Conservation (phyloP, 64 coral and sea anemone species). For the Orbicella faveolata region DNA sequence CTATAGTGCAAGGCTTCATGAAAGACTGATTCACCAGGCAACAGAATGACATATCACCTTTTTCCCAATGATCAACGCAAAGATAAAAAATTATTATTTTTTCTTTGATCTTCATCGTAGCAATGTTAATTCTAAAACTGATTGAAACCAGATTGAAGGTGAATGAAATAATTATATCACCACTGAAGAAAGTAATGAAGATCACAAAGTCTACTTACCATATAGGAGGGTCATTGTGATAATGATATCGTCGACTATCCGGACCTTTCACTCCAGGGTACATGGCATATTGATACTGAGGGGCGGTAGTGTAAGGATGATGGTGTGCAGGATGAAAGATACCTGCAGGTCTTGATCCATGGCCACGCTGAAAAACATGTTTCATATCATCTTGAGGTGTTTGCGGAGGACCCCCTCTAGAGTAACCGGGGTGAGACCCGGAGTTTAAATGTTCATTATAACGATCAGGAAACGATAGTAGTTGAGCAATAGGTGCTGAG, state of each 20-base stretch:
- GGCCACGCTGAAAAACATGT: slow-evolving; percentile 39
- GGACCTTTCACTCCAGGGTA: slow-evolving; percentile 68
- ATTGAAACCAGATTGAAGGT: too few relatives aligned
- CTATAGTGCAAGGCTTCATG: too few relatives aligned
- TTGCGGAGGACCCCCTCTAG: slow-evolving; percentile 24
- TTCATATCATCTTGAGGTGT: slow-evolving; percentile 61
- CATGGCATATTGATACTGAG: slow-evolving; percentile 75
- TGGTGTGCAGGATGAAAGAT: slow-evolving; percentile 80
- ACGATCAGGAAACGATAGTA: slow-evolving; percentile 74
- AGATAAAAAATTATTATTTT: too few relatives aligned
- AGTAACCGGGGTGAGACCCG: slow-evolving; percentile 62
- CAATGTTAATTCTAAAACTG: too few relatives aligned
- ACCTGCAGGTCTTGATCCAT: slow-evolving; percentile 32
- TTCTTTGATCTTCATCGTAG: too few relatives aligned
- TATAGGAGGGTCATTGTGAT: slow-evolving; percentile 71
- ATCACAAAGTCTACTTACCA: slow-evolving; percentile 52
- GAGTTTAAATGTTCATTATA: slow-evolving; percentile 67
- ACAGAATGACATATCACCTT: too few relatives aligned
- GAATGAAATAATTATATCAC: too few relatives aligned
- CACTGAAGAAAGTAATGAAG: not conserved
- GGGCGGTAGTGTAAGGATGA: slow-evolving; percentile 53
- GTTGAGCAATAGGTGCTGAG: slow-evolving; percentile 81
- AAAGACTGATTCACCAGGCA: too few relatives aligned
- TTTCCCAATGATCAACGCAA: too few relatives aligned
- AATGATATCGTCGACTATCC: slow-evolving; percentile 54